phyloP scores from a whole-genome alignment of 2,797 vertebrate species.

The Cuniculus paca region DNA sequence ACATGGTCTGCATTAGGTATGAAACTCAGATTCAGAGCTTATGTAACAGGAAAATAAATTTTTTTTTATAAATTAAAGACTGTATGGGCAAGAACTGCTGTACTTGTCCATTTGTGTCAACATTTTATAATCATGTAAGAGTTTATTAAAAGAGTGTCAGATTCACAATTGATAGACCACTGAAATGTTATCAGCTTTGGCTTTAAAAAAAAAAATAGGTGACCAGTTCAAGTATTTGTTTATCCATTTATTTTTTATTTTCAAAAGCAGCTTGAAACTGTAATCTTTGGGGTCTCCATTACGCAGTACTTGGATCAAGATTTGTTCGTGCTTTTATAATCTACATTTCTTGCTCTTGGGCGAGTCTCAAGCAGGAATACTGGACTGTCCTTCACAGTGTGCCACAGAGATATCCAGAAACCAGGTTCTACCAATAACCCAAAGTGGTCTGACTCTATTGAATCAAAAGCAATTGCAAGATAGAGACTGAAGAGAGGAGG shows the following conservation, averaged over 20 bases:
- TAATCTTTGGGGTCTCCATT: neutral
- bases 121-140: neutral
- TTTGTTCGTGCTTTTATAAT: neutral
- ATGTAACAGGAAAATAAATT: neutral
- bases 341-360: neutral
- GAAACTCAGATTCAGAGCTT: neutral
- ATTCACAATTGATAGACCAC: neutral
- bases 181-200: neutral
- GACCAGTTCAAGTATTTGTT: neutral
- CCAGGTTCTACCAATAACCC: neutral
- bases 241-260: neutral
- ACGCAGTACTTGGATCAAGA: neutral
- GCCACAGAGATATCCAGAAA: neutral
- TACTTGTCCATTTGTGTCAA: neutral
- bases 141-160: constrained; percentile 45
- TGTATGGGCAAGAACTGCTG: neutral
- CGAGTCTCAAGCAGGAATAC: neutral
- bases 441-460: neutral
- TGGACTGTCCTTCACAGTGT: neutral
- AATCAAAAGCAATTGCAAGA: neutral
- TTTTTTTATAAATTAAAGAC: neutral
- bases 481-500: neutral
- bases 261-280: neutral
- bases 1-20: neutral
- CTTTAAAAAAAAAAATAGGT: neutral